A percentile compares a stretch with the other conserved stretches of the same genome.
These are phyloP conservation scores for Ennomos quercinarius DNA, from an alignment of 2,888 invertebrate species.

Conservation along the genomic window DNA sequence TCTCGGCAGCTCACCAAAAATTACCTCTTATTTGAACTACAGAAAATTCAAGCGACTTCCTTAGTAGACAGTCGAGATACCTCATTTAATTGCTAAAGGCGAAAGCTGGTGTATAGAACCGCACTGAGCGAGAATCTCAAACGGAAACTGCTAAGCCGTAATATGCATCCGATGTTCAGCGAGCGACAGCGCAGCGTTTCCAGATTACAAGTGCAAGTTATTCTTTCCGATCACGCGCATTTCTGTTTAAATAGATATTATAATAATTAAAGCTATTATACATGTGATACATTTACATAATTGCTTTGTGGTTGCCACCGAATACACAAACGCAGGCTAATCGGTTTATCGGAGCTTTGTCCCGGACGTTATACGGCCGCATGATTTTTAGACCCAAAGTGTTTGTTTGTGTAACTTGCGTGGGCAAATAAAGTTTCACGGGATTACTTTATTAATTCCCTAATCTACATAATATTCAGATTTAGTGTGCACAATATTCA, in stretches of 20 bases:
- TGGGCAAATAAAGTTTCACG: slow-evolving; percentile 30
- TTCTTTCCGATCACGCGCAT: slow-evolving; percentile 29
- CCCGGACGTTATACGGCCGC: slow-evolving; percentile 11
- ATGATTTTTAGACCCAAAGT: slow-evolving; percentile 32
- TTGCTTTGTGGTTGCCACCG: slow-evolving; percentile 45
- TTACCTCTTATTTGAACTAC: slow-evolving; percentile 52
- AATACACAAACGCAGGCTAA: slow-evolving; percentile 44
- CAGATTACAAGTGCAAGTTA: slow-evolving; percentile 12
- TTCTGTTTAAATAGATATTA: slow-evolving; percentile 18
- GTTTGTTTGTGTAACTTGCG: slow-evolving; percentile 35
- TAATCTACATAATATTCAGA: slow-evolving; percentile 21
- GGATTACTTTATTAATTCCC: slow-evolving; percentile 33
- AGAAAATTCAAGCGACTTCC: slow-evolving; percentile 45
- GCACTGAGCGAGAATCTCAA: slow-evolving; percentile 10
- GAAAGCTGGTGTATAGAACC: slow-evolving; percentile 11
- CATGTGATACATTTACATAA: slow-evolving; percentile 46
- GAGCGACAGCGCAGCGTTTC: neutral
- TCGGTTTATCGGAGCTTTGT: slow-evolving; percentile 39
- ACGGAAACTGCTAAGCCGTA: neutral
- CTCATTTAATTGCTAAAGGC: slow-evolving; percentile 20
- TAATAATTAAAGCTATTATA: slow-evolving; percentile 31
- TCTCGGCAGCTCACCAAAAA: slow-evolving; percentile 40
- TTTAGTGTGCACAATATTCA: slow-evolving; percentile 10
- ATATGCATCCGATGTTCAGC: too few species aligned
- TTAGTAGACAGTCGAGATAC: slow-evolving; percentile 35